phyloP scores from a whole-genome alignment of 2,113 vertebrate genomes.

The Pyrgilauda ruficollis region DNA sequence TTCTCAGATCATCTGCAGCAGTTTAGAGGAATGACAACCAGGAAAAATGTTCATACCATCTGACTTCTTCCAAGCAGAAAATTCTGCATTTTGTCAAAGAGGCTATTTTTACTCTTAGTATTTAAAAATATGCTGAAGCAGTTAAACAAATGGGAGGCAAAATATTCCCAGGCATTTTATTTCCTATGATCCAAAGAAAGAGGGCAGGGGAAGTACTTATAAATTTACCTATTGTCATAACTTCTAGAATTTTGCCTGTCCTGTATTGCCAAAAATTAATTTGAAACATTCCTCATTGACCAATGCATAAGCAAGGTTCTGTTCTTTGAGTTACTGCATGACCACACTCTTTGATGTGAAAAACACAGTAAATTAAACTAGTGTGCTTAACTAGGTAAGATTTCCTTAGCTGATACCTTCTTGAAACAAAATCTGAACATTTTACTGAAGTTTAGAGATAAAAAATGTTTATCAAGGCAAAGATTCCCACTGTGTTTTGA shows the following conservation, averaged over 20 bases:
- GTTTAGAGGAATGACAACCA: not conserved
- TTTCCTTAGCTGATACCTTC: not conserved
- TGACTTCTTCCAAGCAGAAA: slow-evolving; percentile 16
- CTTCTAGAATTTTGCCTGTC: not conserved
- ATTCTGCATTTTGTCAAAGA: not conserved
- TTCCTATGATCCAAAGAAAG: not conserved
- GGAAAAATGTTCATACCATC: not conserved
- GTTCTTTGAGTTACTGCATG: not conserved
- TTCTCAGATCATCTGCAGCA: slow-evolving; percentile 8
- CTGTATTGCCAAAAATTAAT: not conserved
- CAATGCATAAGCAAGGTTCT: not conserved
- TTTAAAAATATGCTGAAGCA: slow-evolving; percentile 37
- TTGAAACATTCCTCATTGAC: not conserved
- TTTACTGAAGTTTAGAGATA: not conserved
- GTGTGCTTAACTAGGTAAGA: not conserved
- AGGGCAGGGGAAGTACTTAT: not conserved
- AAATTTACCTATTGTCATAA: not conserved
- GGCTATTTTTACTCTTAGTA: slow-evolving; percentile 18
- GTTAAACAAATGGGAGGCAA: slow-evolving; percentile 13
- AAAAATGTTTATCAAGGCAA: not conserved
- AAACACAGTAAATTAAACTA: not conserved
- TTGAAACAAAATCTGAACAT: not conserved
- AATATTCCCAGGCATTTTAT: not conserved
- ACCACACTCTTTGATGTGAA: not conserved
- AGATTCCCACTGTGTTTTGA: not conserved